Evolutionary conservation across 2,113 vertebrate species (phyloP), one percentile per base, ranked within the genome.

Genomic region (Pipa parva): DNA sequence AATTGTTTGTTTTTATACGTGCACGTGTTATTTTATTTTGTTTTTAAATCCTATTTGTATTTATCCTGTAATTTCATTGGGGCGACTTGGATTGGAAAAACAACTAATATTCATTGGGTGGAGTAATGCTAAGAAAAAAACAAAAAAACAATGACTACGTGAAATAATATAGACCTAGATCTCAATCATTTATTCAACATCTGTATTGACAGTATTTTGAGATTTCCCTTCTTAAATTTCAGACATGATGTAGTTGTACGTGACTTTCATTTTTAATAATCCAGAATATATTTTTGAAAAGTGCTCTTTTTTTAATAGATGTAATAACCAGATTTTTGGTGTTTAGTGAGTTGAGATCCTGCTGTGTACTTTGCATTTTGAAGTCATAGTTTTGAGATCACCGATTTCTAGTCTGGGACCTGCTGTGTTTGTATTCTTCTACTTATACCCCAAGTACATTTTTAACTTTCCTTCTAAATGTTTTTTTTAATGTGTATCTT

Each of bases 241-340:
- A 60, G 78, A 36, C 66, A 76, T 67, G 71, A 67, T n/a, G 48
- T 77, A 71, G 74, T n/a, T 75, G 75, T 71, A 24, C 10, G 79
- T 85, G 78, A 79, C 75, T 78, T 84, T 81, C 73, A 75, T 87
- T 86, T 83, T 84, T 83, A 76, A 79, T 80, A 85, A 76, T 88
- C 77, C 63, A 83, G 78, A 81, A 78, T 85, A 81, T 84, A 83
- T 88, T 88, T 89, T 86, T 22, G 84, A 82, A 78, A 84, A 84
- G 75, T 77, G 80, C 85, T 87, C 22, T 59, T 84, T 84, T 90
- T 88, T 86, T 87, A 77, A 77, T 78, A 79, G 71, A 76, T 82
- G 78, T 81, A 74, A 78, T 76, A 76, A 71, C 68, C 76, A 63
- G 78, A 74, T 80, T 71, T n/a, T 80, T 72, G 71, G 67, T 77